Evolutionary conservation across 2,113 vertebrate species (phyloP).

Genomic region (Smithornis capensis): DNA sequence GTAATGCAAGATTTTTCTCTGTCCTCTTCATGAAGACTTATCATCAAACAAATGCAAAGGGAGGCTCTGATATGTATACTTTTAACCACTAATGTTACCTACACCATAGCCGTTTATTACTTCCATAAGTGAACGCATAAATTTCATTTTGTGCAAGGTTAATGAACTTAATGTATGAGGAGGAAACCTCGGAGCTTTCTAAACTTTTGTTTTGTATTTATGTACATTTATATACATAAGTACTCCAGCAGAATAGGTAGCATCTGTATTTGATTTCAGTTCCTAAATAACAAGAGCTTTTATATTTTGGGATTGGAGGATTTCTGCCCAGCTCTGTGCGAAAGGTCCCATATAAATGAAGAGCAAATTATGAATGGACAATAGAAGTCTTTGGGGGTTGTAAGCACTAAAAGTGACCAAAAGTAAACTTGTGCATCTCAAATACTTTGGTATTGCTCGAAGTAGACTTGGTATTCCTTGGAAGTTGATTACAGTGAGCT

Average conservation of each 20-base stretch:
- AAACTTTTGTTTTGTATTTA: not conserved
- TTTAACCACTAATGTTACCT: not conserved
- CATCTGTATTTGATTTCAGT: not conserved
- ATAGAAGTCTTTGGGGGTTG: not conserved
- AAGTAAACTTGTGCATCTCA: not conserved
- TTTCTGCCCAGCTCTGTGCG: not conserved
- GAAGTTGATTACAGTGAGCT: not conserved
- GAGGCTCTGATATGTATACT: not conserved
- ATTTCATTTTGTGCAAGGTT: not conserved
- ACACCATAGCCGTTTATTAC: not conserved
- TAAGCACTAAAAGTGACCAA: not conserved
- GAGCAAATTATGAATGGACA: not conserved
- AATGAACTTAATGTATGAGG: not conserved
- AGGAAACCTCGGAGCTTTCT: not conserved
- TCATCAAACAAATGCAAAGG: not conserved
- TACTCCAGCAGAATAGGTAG: not conserved
- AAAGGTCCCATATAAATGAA: not conserved
- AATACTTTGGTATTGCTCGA: not conserved
- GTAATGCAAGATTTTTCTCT: not conserved
- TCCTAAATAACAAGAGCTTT: not conserved
- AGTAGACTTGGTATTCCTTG: not conserved
- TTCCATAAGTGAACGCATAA: not conserved
- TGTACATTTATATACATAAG: not conserved
- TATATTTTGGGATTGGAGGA: not conserved
- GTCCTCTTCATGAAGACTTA: not conserved